Evolutionary conservation across 2,888 invertebrate genomes (phyloP).

Genomic region (Meteorus colon): DNA sequence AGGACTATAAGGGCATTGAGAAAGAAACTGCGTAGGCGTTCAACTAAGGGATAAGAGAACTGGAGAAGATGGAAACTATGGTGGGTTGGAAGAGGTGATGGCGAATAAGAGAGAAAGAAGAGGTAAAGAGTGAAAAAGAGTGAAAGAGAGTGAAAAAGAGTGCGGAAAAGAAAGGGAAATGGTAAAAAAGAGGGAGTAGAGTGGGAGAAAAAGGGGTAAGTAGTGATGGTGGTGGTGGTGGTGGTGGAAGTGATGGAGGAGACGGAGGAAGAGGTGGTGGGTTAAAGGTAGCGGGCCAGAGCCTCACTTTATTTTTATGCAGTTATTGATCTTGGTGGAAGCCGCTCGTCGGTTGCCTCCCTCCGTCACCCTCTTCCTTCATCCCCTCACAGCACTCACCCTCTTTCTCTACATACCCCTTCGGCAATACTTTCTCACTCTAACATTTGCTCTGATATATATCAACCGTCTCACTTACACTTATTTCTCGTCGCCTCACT

Average conservation of each 20-base stretch:
- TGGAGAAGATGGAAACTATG: slow-evolving; percentile 43
- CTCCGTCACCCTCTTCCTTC: slow-evolving; percentile 36
- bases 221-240: slow-evolving; percentile 45
- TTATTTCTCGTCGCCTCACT: slow-evolving; percentile 24
- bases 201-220: slow-evolving; percentile 50
- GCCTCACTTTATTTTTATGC: slow-evolving; percentile 74
- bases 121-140: slow-evolving; percentile 32
- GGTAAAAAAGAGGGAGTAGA: slow-evolving; percentile 54
- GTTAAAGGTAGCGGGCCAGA: slow-evolving; percentile 73
- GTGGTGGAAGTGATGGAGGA: slow-evolving; percentile 37
- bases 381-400: slow-evolving; percentile 29
- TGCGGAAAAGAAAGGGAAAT: slow-evolving; percentile 46
- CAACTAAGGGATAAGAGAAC: slow-evolving; percentile 35
- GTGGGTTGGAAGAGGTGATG: slow-evolving; percentile 41
- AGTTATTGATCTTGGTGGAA: slow-evolving; percentile 73
- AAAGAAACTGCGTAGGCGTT: slow-evolving; percentile 31
- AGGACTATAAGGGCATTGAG: slow-evolving; percentile 7
- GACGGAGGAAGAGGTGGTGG: slow-evolving; percentile 60
- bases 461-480: slow-evolving; percentile 13
- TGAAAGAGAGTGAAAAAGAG: slow-evolving; percentile 46
- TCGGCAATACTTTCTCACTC: slow-evolving; percentile 34
- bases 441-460: slow-evolving; percentile 1
- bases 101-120: slow-evolving; percentile 39
- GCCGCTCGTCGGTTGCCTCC: slow-evolving; percentile 55
- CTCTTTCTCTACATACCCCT: slow-evolving; percentile 26